phyloP scores from a whole-genome alignment of 2,113 vertebrate species.

The Phoxinus phoxinus region DNA sequence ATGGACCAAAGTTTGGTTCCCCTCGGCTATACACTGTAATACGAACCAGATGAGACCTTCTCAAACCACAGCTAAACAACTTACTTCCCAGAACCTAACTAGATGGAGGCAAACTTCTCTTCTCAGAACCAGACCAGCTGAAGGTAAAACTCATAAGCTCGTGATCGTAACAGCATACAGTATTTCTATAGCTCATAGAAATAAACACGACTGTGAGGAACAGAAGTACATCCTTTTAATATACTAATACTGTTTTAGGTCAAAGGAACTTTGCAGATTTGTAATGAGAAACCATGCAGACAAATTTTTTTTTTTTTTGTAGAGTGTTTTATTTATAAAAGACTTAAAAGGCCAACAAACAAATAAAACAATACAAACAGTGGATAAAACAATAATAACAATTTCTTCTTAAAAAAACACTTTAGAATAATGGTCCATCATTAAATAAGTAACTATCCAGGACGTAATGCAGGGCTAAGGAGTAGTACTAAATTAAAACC shows the following conservation, averaged over 20 bases:
- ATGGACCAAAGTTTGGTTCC: not conserved
- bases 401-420: not conserved
- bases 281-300: too few relatives aligned
- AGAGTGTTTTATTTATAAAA: too few relatives aligned
- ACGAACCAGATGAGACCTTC: conserved; percentile 16
- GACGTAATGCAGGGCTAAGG: too few relatives aligned
- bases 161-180: not conserved
- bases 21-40: not conserved
- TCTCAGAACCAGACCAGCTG: not conserved
- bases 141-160: not conserved
- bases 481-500: too few relatives aligned
- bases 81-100: not conserved
- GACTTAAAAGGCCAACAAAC: too few relatives aligned
- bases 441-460: too few relatives aligned
- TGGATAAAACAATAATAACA: not conserved
- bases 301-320: too few relatives aligned
- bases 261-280: not conserved
- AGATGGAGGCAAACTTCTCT: not conserved
- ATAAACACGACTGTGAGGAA: not conserved
- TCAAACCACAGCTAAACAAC: not conserved
- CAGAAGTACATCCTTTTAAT: not conserved
- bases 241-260: not conserved
- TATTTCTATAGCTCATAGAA: not conserved
- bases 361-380: too few relatives aligned
- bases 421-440: too few relatives aligned